Conservation (phyloP, 2,797 vertebrate genomes). For the Melanotaenia parkinsoni region DNA sequence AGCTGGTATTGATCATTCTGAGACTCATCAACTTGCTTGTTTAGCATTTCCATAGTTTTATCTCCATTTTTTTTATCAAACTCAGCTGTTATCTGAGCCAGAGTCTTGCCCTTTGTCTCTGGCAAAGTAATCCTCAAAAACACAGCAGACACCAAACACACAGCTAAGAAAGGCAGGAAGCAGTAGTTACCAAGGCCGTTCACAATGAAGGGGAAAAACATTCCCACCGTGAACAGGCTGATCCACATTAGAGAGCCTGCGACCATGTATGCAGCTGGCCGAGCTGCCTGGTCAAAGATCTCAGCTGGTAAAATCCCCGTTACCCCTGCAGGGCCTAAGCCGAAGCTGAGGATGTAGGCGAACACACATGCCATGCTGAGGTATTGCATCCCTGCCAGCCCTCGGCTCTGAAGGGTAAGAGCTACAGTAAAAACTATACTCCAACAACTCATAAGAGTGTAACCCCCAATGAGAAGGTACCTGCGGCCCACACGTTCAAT, state of each 20-base stretch:
- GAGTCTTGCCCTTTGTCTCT: slow-evolving; percentile 91
- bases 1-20: slow-evolving; percentile 27
- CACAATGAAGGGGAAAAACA: slow-evolving; percentile 89
- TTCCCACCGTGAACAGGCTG: slow-evolving; percentile 86
- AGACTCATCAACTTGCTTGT: slow-evolving; percentile 13
- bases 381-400: slow-evolving; percentile 85
- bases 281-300: slow-evolving; percentile 88
- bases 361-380: slow-evolving; percentile 90
- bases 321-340: slow-evolving; percentile 91
- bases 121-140: slow-evolving; percentile 85
- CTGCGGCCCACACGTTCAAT: slow-evolving; percentile 87
- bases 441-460: slow-evolving; percentile 88
- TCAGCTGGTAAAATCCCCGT: slow-evolving; percentile 89
- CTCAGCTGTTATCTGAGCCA: slow-evolving; percentile 87
- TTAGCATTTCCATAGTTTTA: slow-evolving; percentile 11
- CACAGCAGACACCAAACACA: slow-evolving; percentile 82
- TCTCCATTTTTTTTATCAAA: slow-evolving; percentile 73
- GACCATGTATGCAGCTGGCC: slow-evolving; percentile 90
- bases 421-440: slow-evolving; percentile 85
- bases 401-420: slow-evolving; percentile 82
- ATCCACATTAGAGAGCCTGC: slow-evolving; percentile 89
- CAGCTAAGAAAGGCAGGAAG: slow-evolving; percentile 87
- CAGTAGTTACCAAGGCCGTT: slow-evolving; percentile 82
- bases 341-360: slow-evolving; percentile 92
- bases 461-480: slow-evolving; percentile 86